These are phyloP conservation scores for Parotocinclus haroldoi DNA, from an alignment of 2,797 vertebrate genomes.

Conservation along the genomic window DNA sequence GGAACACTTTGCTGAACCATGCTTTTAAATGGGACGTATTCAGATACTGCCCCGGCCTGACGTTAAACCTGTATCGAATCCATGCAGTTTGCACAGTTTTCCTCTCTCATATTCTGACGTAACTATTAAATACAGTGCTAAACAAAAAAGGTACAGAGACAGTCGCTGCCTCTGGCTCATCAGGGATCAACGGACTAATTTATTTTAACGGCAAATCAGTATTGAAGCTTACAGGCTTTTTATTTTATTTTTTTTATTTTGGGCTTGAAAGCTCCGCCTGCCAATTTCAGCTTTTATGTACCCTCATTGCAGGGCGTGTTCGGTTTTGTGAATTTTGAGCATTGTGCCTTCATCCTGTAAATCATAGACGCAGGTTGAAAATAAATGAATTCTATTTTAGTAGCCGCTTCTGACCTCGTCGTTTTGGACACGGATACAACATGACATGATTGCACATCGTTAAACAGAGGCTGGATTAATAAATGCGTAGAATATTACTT, in stretches of 20 bases:
- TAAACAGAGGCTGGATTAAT: too few relatives aligned
- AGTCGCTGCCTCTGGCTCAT: conserved; percentile 48
- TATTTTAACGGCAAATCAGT: conserved; percentile 67
- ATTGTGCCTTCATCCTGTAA: conserved; percentile 75
- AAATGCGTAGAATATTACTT: too few relatives aligned
- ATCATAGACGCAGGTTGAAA: conserved; percentile 57
- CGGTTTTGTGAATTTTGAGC: conserved; percentile 46
- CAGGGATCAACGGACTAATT: conserved; percentile 61
- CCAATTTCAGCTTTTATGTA: conserved; percentile 4
- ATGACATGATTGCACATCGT: too few relatives aligned
- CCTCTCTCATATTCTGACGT: conserved; percentile 5
- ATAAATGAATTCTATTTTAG: conserved; percentile 75
- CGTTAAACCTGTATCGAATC: neutral
- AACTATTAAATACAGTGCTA: conserved; percentile 12
- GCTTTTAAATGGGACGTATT: neutral
- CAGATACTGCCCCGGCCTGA: neutral
- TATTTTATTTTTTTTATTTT: conserved; percentile 7
- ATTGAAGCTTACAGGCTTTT: conserved; percentile 50
- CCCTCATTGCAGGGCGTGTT: conserved; percentile 14
- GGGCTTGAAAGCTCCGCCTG: conserved; percentile 15
- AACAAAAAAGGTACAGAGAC: conserved; percentile 12
- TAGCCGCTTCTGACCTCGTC: conserved; percentile 21
- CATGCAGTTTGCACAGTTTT: conserved; percentile 39
- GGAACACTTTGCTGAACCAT: neutral
- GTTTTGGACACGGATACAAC: too few relatives aligned